Percentiles rank a stretch among this genome's conserved stretches.
These are phyloP conservation scores for Adelphocoris suturalis DNA, from an alignment of 2,888 invertebrate genomes.

Conservation along the genomic window DNA sequence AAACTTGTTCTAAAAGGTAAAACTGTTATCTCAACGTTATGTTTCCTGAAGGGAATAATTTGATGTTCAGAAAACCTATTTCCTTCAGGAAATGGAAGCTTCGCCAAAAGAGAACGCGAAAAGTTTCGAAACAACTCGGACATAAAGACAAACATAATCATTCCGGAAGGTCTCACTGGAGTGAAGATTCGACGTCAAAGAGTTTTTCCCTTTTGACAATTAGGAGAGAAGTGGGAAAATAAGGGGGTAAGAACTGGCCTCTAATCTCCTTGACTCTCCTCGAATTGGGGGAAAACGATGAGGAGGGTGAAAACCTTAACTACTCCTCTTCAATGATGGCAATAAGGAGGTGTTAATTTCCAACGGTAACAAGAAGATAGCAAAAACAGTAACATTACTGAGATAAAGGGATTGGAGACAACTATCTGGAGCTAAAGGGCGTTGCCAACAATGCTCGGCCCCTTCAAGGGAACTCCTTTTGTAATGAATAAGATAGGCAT, in stretches of 20 bases:
- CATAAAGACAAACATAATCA: constrained; percentile 56
- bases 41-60: neutral
- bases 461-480: constrained; percentile 58
- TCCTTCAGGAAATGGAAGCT: neutral
- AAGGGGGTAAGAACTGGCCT: constrained; percentile 56
- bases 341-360: constrained; percentile 73
- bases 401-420: constrained; percentile 69
- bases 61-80: neutral
- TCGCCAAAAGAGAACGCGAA: neutral
- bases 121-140: neutral
- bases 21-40: neutral
- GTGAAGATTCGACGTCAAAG: constrained; percentile 29
- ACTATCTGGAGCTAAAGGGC: constrained; percentile 57
- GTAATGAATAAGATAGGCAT: constrained; percentile 72
- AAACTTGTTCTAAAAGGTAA: too few species aligned
- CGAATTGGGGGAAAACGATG: neutral
- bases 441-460: constrained; percentile 58
- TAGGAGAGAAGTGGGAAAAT: constrained; percentile 48
- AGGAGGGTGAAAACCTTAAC: constrained; percentile 59
- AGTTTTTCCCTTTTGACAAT: constrained; percentile 52
- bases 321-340: constrained; percentile 67
- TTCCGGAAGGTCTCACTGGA: constrained; percentile 9
- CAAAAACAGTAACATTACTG: constrained; percentile 70
- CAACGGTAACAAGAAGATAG: constrained; percentile 72
- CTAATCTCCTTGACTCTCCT: constrained; percentile 56